Evolutionary conservation across 2,113 vertebrate species (phyloP).

Genomic region (Rhynchomys soricoides): DNA sequence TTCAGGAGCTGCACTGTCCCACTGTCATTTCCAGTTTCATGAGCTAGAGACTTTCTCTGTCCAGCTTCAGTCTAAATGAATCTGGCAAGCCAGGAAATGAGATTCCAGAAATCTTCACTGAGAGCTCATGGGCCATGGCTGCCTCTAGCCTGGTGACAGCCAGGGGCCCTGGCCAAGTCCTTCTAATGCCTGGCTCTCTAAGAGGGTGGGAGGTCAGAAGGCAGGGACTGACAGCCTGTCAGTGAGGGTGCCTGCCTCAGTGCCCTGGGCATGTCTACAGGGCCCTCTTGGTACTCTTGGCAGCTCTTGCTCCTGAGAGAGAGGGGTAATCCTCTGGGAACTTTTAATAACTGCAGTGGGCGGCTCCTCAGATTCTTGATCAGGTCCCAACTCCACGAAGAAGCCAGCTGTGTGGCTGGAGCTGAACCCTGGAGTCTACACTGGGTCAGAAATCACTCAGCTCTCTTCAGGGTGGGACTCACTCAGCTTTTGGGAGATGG

Average conservation of each 20-base stretch:
- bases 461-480: background rate
- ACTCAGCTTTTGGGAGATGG: background rate
- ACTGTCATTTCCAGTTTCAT: background rate
- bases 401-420: constrained; percentile 1
- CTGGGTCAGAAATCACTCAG: background rate
- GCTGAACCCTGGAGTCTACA: constrained; percentile 6
- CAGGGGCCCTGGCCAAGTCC: constrained; percentile 44
- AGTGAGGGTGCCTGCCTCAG: background rate
- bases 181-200: background rate
- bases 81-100: constrained; percentile 36
- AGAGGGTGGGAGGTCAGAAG: background rate
- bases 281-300: constrained; percentile 34
- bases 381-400: constrained; percentile 25
- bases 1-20: background rate
- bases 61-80: background rate
- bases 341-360: constrained; percentile 55
- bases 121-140: constrained; percentile 30
- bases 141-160: constrained; percentile 55
- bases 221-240: background rate
- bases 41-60: background rate
- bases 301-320: background rate
- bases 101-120: constrained; percentile 46
- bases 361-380: constrained; percentile 62
- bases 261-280: background rate
- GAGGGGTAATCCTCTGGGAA: constrained; percentile 49